Evolutionary conservation across 2,113 vertebrate species (phyloP), one percentile per base, ranked within the genome.

Genomic region (Tragelaphus scriptus): DNA sequence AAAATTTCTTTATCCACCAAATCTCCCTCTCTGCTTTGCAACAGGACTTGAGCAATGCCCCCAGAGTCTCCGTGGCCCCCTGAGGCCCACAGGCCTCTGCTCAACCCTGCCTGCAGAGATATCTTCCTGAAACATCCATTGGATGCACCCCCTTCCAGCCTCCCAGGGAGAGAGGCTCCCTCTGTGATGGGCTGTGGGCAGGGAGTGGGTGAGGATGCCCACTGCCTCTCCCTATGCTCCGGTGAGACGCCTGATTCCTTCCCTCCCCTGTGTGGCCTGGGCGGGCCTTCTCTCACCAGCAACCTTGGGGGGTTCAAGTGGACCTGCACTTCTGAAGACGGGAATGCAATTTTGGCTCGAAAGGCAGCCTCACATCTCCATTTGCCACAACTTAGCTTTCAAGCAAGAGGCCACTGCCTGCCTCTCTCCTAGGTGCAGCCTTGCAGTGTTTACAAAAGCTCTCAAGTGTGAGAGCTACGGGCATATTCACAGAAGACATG

Each of bases 101-200:
- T 11, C 21, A 47, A 26, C 26, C 11, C 9, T 0, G 1, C 21
- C 21, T 7, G 16, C 47, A 1, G 30, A 13, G 65, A 53, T 16
- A 32, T 65, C 53, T 26, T 81, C 49, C 84, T 19, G 6, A 56
- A 17, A 82, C 3, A 0, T 30, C 58, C 10, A 2, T 36, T 7
- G 2, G n/a, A 47, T 0, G 15, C 36, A 44, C 0, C 0, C 0
- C 25, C 14, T 28, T 4, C 25, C 32, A 7, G n/a, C n/a, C 13
- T 17, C 26, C 11, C 12, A 8, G 6, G 5, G 65, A 14, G 23
- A 79, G 25, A 79, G 44, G 40, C 40, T 79, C 44, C 40, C 25
- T 79, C 25, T 79, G 40, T 44, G 25, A 17, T 28, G 75, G 44
- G 44, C 26, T 28, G 7, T 14, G 75, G 44, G 14, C 44, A 9